Base-by-base conservation (phyloP, 2,113 vertebrate genomes). In the Columbina picui region DNA sequence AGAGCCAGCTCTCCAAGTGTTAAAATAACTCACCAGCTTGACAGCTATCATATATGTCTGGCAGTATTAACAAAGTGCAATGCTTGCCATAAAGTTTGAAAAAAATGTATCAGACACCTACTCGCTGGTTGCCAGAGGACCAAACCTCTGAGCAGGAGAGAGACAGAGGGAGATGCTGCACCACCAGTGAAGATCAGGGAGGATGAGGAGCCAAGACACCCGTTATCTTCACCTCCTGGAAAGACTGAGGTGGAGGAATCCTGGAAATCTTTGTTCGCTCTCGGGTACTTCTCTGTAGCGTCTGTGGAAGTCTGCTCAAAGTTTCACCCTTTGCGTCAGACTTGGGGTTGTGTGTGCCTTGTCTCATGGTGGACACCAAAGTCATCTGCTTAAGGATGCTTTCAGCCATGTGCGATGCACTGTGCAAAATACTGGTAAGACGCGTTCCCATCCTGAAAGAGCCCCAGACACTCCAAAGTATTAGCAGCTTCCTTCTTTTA, bases 11-110 rank as follows among this genome's bases (percentile, higher is more conserved):
- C 82, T 95, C 87, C 86, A 94, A 96, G 88, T 90, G 90, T 96
- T 97, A 93, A 96, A 96, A 91, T 84, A 95, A 91, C 75, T 93
- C 85, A 85, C 45, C 79, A 96, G 93, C 92, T 94, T 96, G 94
- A 96, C 95, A 96, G 92, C 87, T 94, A 95, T 95, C 91, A 86
- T 94, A 64, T 91, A 95, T 85, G 92, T 96, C 95, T 97, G 93
- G 91, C 94, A 94, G 90, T 95, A 96, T 95, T 96, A 97, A 86
- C 95, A 63, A 87, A 97, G 91, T 91, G 90, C 73, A 91, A 74
- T 96, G 75, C 87, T 76, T 93, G 94, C 93, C 90, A 86, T 95
- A 74, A 84, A 96, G 88, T 85, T 93, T 52, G 69, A 88, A 81
- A 93, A 91, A 95, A 96, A 96, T 21, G 79, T 93, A 94, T 95